Conservation (phyloP, 2,888 invertebrate species). For the Eudasyphora cyanicolor region DNA sequence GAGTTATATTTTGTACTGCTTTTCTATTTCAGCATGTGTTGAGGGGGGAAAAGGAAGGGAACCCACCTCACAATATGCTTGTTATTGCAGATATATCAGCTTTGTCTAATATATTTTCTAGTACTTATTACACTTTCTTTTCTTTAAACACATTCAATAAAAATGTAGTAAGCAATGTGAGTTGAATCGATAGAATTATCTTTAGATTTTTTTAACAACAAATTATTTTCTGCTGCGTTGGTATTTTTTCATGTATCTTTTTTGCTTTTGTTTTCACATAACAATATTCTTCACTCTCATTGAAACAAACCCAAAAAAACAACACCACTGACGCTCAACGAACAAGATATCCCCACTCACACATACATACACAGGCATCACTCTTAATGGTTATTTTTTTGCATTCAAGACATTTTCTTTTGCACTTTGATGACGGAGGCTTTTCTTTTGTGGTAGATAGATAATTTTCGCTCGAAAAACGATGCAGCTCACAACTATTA, state of each 20-base stretch:
- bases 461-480: neutral
- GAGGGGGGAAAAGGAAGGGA: neutral
- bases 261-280: constrained; percentile 42
- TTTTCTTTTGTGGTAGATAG: too few species aligned
- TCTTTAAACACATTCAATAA: neutral
- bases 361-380: neutral
- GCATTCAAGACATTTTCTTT: constrained; percentile 47
- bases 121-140: neutral
- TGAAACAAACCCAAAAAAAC: neutral
- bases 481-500: neutral
- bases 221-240: constrained; percentile 44
- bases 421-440: neutral
- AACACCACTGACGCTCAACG: too few species aligned
- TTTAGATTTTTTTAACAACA: constrained; percentile 12
- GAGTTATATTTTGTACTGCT: neutral
- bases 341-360: too few species aligned
- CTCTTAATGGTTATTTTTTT: constrained; percentile 45
- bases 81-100: too few species aligned
- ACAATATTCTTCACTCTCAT: neutral
- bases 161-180: constrained; percentile 11
- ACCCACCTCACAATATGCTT: neutral
- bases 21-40: neutral
- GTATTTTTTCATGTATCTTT: constrained; percentile 39
- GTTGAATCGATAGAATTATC: constrained; percentile 5
- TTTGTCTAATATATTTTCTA: too few species aligned